phyloP scores from a whole-genome alignment of 2,797 vertebrate genomes.

The Lagodon rhomboides region DNA sequence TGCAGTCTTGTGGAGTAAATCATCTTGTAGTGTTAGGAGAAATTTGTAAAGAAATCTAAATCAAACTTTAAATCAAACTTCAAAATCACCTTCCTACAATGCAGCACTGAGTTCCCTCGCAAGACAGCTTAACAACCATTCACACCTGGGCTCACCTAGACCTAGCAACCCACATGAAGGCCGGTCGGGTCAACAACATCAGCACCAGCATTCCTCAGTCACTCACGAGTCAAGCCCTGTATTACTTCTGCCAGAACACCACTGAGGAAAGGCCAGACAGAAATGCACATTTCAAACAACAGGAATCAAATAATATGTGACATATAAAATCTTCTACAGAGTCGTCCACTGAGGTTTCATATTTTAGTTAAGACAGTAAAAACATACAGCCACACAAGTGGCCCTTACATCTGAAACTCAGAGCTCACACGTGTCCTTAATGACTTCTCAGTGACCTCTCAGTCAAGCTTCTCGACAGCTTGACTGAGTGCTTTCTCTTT shows the following conservation, averaged over 20 bases:
- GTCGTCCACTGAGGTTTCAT: not conserved
- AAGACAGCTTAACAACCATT: too few species aligned
- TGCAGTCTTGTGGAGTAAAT: not conserved
- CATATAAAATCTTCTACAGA: not conserved
- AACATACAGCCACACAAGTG: not conserved
- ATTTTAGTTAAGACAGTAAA: not conserved
- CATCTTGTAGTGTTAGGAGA: not conserved
- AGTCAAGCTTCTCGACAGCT: too few species aligned
- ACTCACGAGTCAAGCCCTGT: constrained; percentile 40
- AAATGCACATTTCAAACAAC: not conserved
- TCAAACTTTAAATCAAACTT: too few species aligned
- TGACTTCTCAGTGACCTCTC: too few species aligned
- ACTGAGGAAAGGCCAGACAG: constrained; percentile 64
- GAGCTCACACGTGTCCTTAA: too few species aligned
- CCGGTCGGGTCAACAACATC: not conserved
- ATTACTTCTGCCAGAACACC: constrained; percentile 41
- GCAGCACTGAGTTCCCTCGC: too few species aligned
- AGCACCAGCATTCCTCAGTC: constrained; percentile 20
- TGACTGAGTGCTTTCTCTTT: too few species aligned
- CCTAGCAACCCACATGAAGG: too few species aligned
- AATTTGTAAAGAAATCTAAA: too few species aligned
- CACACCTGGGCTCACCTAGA: too few species aligned
- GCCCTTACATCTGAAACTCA: not conserved
- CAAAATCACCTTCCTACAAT: too few species aligned
- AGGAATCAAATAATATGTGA: not conserved